A percentile compares a stretch with the other conserved stretches of the same genome.
Evolutionary conservation across 2,888 invertebrate genomes (phyloP).

Genomic region (Plebejus anna): DNA sequence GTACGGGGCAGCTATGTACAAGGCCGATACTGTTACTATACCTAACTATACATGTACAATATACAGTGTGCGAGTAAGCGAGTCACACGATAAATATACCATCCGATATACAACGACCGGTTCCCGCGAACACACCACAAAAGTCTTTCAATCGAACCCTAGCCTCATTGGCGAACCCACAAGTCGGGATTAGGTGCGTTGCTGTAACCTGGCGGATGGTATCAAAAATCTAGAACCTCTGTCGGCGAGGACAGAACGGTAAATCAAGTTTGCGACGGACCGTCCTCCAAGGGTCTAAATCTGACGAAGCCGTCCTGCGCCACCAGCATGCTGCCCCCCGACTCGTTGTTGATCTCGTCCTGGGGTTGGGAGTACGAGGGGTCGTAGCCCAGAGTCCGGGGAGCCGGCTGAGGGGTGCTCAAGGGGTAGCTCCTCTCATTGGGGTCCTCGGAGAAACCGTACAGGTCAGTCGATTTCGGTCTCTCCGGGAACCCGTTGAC

Average conservation of each 20-base stretch:
- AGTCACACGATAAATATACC: slow-evolving; percentile 39
- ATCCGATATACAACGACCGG: slow-evolving; percentile 36
- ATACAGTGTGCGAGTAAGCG: slow-evolving; percentile 47
- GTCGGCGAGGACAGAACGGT: slow-evolving; percentile 63
- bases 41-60: slow-evolving; percentile 69
- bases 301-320: slow-evolving; percentile 94
- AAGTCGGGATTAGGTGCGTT: slow-evolving; percentile 26
- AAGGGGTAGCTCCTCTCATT: slow-evolving; percentile 66
- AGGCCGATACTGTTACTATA: slow-evolving; percentile 58
- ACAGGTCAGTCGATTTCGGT: slow-evolving; percentile 81
- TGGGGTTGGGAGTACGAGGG: slow-evolving; percentile 78
- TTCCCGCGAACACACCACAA: slow-evolving; percentile 22
- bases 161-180: slow-evolving; percentile 8
- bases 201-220: slow-evolving; percentile 34
- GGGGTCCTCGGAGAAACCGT: slow-evolving; percentile 76
- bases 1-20: slow-evolving; percentile 67
- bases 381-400: slow-evolving; percentile 70
- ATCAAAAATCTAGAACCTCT: slow-evolving; percentile 66
- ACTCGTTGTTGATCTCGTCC: slow-evolving; percentile 73
- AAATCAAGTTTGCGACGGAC: slow-evolving; percentile 73
- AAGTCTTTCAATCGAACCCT: background rate
- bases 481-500: slow-evolving; percentile 81
- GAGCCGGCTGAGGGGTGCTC: slow-evolving; percentile 74
- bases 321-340: slow-evolving; percentile 89
- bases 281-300: slow-evolving; percentile 86